phyloP scores from a whole-genome alignment of 2,888 invertebrate genomes.

The Lapara coniferarum region DNA sequence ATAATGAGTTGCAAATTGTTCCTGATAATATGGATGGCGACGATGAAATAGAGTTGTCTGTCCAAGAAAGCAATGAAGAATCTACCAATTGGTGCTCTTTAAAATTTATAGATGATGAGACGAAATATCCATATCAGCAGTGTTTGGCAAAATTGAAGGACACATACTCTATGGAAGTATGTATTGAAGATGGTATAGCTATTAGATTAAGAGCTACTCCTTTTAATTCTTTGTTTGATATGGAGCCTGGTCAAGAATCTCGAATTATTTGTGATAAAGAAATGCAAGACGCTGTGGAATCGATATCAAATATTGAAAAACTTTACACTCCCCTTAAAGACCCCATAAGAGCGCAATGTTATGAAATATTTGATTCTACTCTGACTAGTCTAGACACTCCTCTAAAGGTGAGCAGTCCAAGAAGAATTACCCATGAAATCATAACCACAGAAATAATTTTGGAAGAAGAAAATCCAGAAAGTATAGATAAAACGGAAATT shows the following conservation, averaged over 20 bases:
- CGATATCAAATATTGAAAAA: conserved; percentile 63
- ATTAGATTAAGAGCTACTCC: conserved; percentile 66
- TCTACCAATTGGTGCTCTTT: conserved; percentile 58
- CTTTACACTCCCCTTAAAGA: conserved; percentile 74
- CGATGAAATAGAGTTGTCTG: conserved; percentile 65
- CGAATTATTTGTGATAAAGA: conserved; percentile 55
- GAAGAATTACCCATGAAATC: conserved; percentile 44
- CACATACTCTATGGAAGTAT: conserved; percentile 72
- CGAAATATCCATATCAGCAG: conserved; percentile 42
- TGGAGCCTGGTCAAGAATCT: conserved; percentile 44
- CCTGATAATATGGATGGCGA: conserved; percentile 52
- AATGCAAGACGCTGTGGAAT: conserved; percentile 67
- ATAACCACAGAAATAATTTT: conserved; percentile 63
- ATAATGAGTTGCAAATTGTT: conserved; percentile 49
- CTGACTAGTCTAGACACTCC: conserved; percentile 77
- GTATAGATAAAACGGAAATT: conserved; percentile 48
- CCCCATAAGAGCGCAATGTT: conserved; percentile 58
- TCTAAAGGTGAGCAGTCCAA: conserved; percentile 59
- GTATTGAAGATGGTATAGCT: conserved; percentile 67
- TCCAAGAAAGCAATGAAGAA: conserved; percentile 64
- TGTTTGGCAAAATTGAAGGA: conserved; percentile 63
- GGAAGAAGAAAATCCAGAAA: conserved; percentile 59
- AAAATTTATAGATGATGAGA: conserved; percentile 52
- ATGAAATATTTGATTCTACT: conserved; percentile 76
- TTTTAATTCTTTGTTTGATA: conserved; percentile 55